Conservation (phyloP, 37 sponge, comb jelly and placozoan genomes). For the Bolinopsis microptera region DNA sequence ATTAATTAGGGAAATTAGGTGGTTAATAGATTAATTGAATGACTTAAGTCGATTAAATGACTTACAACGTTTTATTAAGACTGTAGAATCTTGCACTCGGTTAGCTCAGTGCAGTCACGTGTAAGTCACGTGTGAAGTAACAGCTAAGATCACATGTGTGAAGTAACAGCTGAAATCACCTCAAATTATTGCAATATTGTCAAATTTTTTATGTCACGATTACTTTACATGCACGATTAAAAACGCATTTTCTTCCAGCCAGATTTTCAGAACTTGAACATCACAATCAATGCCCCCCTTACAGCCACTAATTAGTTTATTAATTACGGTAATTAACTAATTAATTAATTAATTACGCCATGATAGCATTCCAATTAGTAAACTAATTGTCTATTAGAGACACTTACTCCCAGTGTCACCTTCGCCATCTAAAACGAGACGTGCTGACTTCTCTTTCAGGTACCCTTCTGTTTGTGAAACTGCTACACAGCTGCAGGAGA, state of each 20-base stretch:
- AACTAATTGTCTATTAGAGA: background rate
- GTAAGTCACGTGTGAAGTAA: background rate
- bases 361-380: background rate
- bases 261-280: background rate
- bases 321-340: background rate
- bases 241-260: too few species aligned
- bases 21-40: too few species aligned
- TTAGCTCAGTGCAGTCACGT: too few species aligned
- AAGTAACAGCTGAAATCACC: background rate
- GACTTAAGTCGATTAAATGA: too few species aligned
- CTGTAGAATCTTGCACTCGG: too few species aligned
- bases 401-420: slow-evolving; percentile 44
- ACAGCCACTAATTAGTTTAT: background rate
- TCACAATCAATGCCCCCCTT: background rate
- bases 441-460: background rate
- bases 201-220: too few species aligned
- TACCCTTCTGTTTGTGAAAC: slow-evolving; percentile 42
- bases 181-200: too few species aligned
- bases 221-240: background rate
- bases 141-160: too few species aligned
- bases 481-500: slow-evolving; percentile 4
- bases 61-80: too few species aligned
- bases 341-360: background rate
- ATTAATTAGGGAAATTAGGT: background rate
- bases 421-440: background rate